A percentile compares a stretch with the other conserved stretches of the same genome.
Evolutionary conservation across 2,113 vertebrate species (phyloP).

Genomic region (Galemys pyrenaicus): DNA sequence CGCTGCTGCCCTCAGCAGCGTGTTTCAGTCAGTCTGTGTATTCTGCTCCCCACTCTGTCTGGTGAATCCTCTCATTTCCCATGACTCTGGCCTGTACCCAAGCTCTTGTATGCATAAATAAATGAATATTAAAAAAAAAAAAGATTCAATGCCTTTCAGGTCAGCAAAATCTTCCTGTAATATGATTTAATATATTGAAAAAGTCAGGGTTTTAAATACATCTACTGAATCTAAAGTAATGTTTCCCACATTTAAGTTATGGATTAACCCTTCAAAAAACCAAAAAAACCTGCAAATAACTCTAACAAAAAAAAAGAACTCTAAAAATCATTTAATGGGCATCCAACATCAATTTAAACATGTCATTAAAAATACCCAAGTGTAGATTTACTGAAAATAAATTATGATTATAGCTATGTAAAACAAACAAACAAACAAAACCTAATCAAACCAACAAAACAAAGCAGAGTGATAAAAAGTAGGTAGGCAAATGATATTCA

Average conservation of each 20-base stretch:
- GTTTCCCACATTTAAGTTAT: not conserved
- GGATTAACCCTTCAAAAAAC: not conserved
- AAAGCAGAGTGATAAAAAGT: not conserved
- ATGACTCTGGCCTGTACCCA: too few species aligned
- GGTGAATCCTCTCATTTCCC: too few species aligned
- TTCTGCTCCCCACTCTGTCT: too few species aligned
- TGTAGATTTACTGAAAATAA: not conserved
- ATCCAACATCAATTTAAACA: not conserved
- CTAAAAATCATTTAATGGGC: not conserved
- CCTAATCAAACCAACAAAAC: not conserved
- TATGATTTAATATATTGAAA: slow-evolving; percentile 22
- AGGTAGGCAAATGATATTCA: not conserved
- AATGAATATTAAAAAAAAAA: too few species aligned
- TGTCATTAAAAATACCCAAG: not conserved
- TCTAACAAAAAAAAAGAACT: not conserved
- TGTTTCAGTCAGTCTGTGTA: too few species aligned
- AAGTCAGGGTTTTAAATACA: not conserved
- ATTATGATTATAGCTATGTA: not conserved
- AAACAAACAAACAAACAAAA: not conserved
- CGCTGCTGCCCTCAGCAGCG: too few species aligned
- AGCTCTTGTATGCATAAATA: too few species aligned
- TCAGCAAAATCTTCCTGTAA: not conserved
- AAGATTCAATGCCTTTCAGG: not conserved
- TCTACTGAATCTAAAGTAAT: not conserved
- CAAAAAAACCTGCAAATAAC: not conserved